phyloP scores from a whole-genome alignment of 2,888 invertebrate genomes.

The Pinctada fucata region DNA sequence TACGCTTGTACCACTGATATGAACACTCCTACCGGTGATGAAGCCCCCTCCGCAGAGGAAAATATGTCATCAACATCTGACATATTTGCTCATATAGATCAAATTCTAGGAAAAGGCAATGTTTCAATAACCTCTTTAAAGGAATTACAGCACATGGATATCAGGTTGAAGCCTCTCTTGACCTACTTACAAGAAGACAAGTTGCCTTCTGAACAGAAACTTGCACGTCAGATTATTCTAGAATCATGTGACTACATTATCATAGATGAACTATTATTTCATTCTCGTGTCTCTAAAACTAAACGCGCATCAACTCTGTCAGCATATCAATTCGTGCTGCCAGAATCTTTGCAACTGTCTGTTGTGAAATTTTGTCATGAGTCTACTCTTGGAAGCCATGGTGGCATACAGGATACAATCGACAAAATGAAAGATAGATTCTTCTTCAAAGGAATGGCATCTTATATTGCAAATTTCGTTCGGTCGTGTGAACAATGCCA shows the following conservation, averaged over 20 bases:
- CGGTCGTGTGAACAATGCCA: conserved; percentile 35
- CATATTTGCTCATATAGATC: background rate
- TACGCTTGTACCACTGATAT: background rate
- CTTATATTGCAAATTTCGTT: conserved; percentile 31
- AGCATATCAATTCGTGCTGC: conserved; percentile 33
- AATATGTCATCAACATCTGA: background rate
- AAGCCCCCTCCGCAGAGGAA: background rate
- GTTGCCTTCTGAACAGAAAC: conserved; percentile 33
- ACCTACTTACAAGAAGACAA: conserved; percentile 10
- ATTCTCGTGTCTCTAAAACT: conserved; percentile 24
- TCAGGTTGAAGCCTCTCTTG: no score
- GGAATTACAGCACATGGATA: no score
- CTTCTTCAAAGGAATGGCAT: conserved; percentile 25
- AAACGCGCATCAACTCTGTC: conserved; percentile 20
- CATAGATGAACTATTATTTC: conserved; percentile 35
- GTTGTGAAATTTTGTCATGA: conserved; percentile 34
- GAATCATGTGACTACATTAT: conserved; percentile 32
- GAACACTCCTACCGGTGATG: background rate
- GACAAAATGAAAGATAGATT: conserved; percentile 36
- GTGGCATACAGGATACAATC: conserved; percentile 35
- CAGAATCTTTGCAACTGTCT: conserved; percentile 10
- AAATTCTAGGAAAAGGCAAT: no score
- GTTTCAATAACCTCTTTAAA: no score
- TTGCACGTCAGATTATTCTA: conserved; percentile 28
- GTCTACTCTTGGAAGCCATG: conserved; percentile 32